phyloP scores from a whole-genome alignment of 2,113 vertebrate genomes.

The Thermophis baileyi region DNA sequence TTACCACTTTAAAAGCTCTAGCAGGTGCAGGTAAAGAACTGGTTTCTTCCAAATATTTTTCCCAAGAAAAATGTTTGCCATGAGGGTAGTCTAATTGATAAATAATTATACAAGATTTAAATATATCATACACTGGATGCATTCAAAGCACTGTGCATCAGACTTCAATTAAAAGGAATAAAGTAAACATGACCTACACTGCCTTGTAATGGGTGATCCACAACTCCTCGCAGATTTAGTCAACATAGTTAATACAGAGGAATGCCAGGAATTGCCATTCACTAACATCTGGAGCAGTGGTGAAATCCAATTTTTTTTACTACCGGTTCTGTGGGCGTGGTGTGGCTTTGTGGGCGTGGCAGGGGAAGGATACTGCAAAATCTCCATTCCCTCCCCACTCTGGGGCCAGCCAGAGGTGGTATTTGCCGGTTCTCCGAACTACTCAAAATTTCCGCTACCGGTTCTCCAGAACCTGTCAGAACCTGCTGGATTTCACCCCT shows the following conservation, averaged over 20 bases:
- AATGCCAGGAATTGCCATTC: not conserved
- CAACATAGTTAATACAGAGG: not conserved
- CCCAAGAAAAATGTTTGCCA: slow-evolving; percentile 81
- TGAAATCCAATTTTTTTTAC: too few relatives aligned
- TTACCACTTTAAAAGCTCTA: slow-evolving; percentile 85
- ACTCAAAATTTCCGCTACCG: too few relatives aligned
- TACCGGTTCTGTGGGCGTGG: too few relatives aligned
- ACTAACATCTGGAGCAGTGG: not conserved
- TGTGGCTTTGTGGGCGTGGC: too few relatives aligned
- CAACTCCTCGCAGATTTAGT: not conserved
- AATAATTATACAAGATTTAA: slow-evolving; percentile 40
- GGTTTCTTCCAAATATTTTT: slow-evolving; percentile 84
- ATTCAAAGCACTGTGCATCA: not conserved
- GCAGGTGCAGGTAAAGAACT: slow-evolving; percentile 81
- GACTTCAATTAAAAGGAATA: not conserved
- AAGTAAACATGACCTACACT: not conserved
- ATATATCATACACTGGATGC: not conserved
- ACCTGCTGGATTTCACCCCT: too few relatives aligned
- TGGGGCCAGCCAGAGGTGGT: too few relatives aligned
- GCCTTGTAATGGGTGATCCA: not conserved
- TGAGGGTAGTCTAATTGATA: slow-evolving; percentile 73
- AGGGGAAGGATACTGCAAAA: too few relatives aligned
- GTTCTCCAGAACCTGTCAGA: too few relatives aligned
- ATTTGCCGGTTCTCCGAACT: too few relatives aligned
- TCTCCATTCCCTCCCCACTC: too few relatives aligned